Base-by-base conservation (phyloP, 2,113 vertebrate genomes). In the Melierax canorus region DNA sequence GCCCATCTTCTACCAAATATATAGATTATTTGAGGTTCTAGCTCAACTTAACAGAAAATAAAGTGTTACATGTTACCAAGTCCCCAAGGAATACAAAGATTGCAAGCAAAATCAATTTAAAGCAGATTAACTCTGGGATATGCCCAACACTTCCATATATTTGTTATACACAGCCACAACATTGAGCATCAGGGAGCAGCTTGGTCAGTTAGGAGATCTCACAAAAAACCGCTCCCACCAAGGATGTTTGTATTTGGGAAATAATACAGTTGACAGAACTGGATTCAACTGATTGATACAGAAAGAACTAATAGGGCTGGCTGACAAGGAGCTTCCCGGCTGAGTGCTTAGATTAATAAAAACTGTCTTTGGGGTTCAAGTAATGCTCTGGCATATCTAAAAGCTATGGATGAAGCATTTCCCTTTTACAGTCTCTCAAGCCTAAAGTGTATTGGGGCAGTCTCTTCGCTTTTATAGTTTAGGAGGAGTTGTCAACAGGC, bases 201-300 rank as follows among this genome's bases (percentile, higher is more conserved):
- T 64, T 56, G 24, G 24, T 88, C 56, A 30, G 29, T n/a, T 45
- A 39, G 32, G n/a, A 74, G 24, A 56, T 11, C 16, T 79, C 32
- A 45, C 11, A 20, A 18, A 50, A 74, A 34, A 4, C 6, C 5
- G 2, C 36, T 56, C 21, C 8, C 23, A 27, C 11, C 22, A 15
- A 64, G 32, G 29, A 38, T 43, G 63, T 74, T 36, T 39, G 27
- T 19, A 29, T 74, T 64, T 55, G 39, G 45, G 53, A 86, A 75
- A 69, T 0, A 10, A 81, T 15, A 36, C 8, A 26, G 45, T 60
- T 43, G 63, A 27, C 56, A 66, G 63, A 89, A 66, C 10, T 21
- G 19, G 20, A 60, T 60, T 67, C 22, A 27, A n/a, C 10, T 2
- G 3, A 76, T 32, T 2, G 5, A 41, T 46, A 36, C 0, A 2